Evolutionary conservation across 2,797 vertebrate species (phyloP), one percentile per base, ranked within the genome.

Genomic region (Morus bassanus): DNA sequence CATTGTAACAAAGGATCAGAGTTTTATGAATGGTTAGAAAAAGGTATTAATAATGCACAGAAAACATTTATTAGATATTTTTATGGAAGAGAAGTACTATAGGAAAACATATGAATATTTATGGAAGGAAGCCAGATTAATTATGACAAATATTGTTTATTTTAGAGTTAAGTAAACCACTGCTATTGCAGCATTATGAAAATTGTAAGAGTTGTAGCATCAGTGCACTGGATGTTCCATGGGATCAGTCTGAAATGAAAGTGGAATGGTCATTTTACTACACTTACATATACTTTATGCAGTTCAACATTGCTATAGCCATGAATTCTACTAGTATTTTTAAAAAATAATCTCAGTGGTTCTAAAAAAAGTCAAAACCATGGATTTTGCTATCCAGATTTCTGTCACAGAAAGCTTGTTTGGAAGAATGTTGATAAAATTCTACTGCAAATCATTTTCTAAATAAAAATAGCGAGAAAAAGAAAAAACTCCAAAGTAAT

Each of bases 21-120:
- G 94, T 95, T 97, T 96, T 96, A 97, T 97, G 96, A 97, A 94
- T 87, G 93, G 96, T 96, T 97, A 96, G 92, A 94, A 95, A 97
- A 95, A 97, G 91, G 77, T 97, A 97, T 97, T 98, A 97, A 96
- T 98, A 97, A 98, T 98, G 97, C 98, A 98, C 97, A 98, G 96
- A 97, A 96, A 96, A 97, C 95, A 93, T 98, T 98, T 98, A 98
- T 97, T 97, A 97, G 96, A 97, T 98, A 98, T 98, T 98, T 98
- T 98, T 98, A 97, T 98, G 98, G 94, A 96, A 97, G 88, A 97
- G 93, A 95, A 96, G 92, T 96, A 96, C 88, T 97, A 96, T 97
- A 96, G 95, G 85, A 97, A 94, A 95, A 83, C 95, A 96, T 97
- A 98, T 97, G 92, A 97, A 91, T 98, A 98, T 98, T 98, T 98